phyloP scores from a whole-genome alignment of 2,888 invertebrate genomes.

The Nematopogon swammerdamellus region DNA sequence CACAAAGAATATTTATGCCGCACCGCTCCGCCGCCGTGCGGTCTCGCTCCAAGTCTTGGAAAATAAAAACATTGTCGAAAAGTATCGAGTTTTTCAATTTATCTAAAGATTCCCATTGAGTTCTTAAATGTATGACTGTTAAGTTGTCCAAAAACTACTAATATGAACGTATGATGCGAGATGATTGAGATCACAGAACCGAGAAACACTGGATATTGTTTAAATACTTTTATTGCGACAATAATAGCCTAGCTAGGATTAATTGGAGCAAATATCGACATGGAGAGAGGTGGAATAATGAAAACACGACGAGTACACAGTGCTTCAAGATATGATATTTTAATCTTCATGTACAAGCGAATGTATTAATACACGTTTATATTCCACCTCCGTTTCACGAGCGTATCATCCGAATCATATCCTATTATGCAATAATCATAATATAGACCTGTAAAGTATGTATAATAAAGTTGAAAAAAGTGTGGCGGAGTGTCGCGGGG shows the following conservation, averaged over 20 bases:
- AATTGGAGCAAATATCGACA: neutral
- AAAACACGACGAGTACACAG: constrained; percentile 56
- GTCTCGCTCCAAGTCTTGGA: too few relatives aligned
- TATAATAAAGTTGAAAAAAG: constrained; percentile 19
- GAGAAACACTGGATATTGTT: neutral
- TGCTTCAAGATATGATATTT: constrained; percentile 73
- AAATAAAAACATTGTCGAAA: too few relatives aligned
- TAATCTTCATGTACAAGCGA: constrained; percentile 76
- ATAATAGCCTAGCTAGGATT: neutral
- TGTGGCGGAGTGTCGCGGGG: constrained; percentile 19
- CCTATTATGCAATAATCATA: constrained; percentile 51
- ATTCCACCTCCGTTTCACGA: constrained; percentile 32
- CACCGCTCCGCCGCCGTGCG: too few relatives aligned
- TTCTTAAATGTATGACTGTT: too few relatives aligned
- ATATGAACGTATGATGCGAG: too few relatives aligned
- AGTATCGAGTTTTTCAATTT: too few relatives aligned
- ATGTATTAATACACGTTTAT: constrained; percentile 60
- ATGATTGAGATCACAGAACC: too few relatives aligned
- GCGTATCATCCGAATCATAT: constrained; percentile 37
- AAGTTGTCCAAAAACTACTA: too few relatives aligned
- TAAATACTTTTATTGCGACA: neutral
- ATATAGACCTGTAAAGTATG: constrained; percentile 43
- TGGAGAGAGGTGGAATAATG: constrained; percentile 38
- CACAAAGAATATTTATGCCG: too few relatives aligned
- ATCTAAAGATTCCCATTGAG: too few relatives aligned